Evolutionary conservation across 2,113 vertebrate species (phyloP).

Genomic region (Loxodonta africana): DNA sequence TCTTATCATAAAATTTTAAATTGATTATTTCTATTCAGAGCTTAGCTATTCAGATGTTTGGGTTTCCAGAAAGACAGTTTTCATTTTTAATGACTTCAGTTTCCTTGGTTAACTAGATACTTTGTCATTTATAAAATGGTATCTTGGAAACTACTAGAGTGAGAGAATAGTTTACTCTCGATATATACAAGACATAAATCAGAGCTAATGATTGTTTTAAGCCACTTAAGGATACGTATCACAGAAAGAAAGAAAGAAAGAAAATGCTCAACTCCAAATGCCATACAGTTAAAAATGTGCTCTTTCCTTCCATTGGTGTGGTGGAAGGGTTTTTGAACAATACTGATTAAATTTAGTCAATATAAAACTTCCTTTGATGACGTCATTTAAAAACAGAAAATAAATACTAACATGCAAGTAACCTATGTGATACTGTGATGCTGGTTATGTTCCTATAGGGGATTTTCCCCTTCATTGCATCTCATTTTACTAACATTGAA

Average conservation of each 20-base stretch:
- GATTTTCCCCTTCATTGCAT: not conserved
- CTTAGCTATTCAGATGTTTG: constrained; percentile 64
- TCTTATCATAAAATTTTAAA: constrained; percentile 65
- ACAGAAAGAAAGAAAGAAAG: not conserved
- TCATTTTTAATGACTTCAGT: constrained; percentile 76
- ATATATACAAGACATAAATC: constrained; percentile 80
- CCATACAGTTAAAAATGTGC: not conserved
- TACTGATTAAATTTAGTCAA: not conserved
- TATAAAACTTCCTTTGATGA: not conserved
- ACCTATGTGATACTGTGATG: not conserved
- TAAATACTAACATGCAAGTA: not conserved
- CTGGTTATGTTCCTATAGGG: not conserved
- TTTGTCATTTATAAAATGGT: constrained; percentile 78
- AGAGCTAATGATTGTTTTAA: constrained; percentile 82
- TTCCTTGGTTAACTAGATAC: constrained; percentile 76
- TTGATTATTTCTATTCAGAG: constrained; percentile 66
- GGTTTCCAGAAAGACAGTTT: constrained; percentile 55
- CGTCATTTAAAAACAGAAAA: not conserved
- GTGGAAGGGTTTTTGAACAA: not conserved
- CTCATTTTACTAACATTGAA: not conserved
- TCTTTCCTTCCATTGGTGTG: not conserved
- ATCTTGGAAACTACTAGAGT: constrained; percentile 74
- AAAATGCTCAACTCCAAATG: constrained; percentile 61
- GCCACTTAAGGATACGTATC: constrained; percentile 71
- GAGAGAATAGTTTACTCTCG: constrained; percentile 77